phyloP scores from a whole-genome alignment of 2,888 invertebrate species.

The Cheilosia variabilis region DNA sequence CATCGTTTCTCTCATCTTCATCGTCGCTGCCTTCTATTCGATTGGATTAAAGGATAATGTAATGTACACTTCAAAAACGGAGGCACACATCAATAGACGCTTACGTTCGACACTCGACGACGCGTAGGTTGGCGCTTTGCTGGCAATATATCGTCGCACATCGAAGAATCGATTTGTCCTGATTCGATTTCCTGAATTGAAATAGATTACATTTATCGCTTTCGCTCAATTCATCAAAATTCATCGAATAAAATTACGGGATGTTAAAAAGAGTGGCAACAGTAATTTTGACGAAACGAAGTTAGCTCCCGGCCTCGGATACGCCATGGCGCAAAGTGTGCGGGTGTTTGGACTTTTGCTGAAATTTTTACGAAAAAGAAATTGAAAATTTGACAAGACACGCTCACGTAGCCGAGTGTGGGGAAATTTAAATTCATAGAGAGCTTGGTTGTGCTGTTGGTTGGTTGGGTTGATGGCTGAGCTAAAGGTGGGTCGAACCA shows the following conservation, averaged over 20 bases:
- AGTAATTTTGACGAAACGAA: conserved; percentile 78
- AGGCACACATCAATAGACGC: conserved; percentile 26
- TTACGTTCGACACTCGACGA: conserved; percentile 45
- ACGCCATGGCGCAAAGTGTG: not conserved
- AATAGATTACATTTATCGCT: conserved; percentile 2
- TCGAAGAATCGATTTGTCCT: conserved; percentile 40
- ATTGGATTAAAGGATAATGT: not conserved
- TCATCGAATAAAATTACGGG: conserved; percentile 76
- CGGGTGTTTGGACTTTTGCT: not conserved
- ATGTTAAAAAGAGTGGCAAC: conserved; percentile 79
- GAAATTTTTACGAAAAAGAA: not conserved
- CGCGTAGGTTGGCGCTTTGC: conserved; percentile 31
- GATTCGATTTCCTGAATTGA: conserved; percentile 73
- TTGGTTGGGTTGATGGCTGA: not conserved
- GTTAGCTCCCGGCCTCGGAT: conserved; percentile 32
- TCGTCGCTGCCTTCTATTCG: conserved; percentile 13
- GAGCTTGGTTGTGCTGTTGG: not conserved
- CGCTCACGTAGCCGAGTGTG: not conserved
- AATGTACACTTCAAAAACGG: not conserved
- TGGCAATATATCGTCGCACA: conserved; percentile 51
- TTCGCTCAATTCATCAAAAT: not conserved
- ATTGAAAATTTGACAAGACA: not conserved
- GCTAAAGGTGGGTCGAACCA: too few species aligned
- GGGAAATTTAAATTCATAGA: not conserved
- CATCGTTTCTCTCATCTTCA: not conserved